phyloP scores from a whole-genome alignment of 2,888 invertebrate species.

The Leptinotarsa haldemani region DNA sequence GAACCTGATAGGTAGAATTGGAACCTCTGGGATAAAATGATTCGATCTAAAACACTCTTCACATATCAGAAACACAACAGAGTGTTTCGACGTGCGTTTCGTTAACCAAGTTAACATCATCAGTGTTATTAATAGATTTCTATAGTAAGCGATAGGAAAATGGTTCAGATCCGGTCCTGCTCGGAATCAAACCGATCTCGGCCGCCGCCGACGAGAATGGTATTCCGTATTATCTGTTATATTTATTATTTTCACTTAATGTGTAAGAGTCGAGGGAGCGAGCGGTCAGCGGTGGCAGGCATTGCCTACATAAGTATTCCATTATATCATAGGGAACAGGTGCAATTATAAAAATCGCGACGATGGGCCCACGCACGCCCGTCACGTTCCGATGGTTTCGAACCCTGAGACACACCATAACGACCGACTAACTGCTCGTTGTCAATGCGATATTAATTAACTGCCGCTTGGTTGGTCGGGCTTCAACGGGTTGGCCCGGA shows the following conservation, averaged over 20 bases:
- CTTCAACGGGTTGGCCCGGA: not conserved
- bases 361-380: conserved; percentile 58
- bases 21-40: no score
- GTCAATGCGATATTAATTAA: conserved; percentile 28
- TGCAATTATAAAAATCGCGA: conserved; percentile 62
- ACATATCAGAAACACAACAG: no score
- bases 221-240: conserved; percentile 57
- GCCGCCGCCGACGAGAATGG: conserved; percentile 34
- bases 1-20: no score
- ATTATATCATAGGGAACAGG: conserved; percentile 64
- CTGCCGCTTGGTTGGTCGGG: not conserved
- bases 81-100: no score
- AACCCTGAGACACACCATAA: conserved; percentile 44
- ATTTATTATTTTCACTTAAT: conserved; percentile 63
- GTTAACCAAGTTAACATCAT: no score
- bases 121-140: not conserved
- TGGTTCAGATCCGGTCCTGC: not conserved
- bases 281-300: conserved; percentile 59
- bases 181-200: not conserved
- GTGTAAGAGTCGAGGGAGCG: conserved; percentile 59
- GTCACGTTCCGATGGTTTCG: conserved; percentile 59
- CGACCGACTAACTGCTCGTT: conserved; percentile 23
- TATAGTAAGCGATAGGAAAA: not conserved
- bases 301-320: conserved; percentile 60
- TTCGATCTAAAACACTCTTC: no score